Evolutionary conservation across 2,888 invertebrate genomes (phyloP), one percentile per base, ranked within the genome.

Genomic region (Drosophila demipolita): DNA sequence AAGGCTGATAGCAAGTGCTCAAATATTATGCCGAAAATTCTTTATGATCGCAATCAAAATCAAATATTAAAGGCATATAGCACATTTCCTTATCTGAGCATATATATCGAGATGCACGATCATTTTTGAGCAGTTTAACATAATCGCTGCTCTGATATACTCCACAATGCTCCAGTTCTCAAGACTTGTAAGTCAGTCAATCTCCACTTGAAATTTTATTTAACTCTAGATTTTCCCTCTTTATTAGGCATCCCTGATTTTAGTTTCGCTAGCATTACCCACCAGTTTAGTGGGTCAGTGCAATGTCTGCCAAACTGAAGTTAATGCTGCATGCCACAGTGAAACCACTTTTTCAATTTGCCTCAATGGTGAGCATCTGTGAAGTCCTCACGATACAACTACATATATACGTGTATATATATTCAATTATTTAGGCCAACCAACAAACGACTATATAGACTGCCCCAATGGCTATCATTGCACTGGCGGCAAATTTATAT

Each of bases 311-410:
- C 80, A 80, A 40, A 26, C 53, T 7, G 42, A 17, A 0, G 76
- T 58, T 52, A 20, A 12, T 3, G 67, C 48, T 7, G 80, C 80
- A 0, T 80, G 80, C 26, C 74, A 80, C 40, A 72, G 35, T 60
- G 67, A 74, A 70, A 80, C 64, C 1, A 17, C 65, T 9, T 80
- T 49, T 50, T 80, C 80, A 15, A 65, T 80, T n/a, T 80, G 80
- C 45, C 23, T 71, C 9, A 48, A 78, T 54, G 70, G 78, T 78
- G 23, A 63, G 32, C 29, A 57, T 26, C 5, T 3, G n/a, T n/a
- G 29, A 48, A 36, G 20, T 49, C 11, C 40, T 20, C 17, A n/a
- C 42, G 6, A 11, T 20, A 3, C 20, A 17, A 17, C 7, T 29
- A n/a, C 8, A 57, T 35, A 40, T 12, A n/a, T 38, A 9, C 17